Percentiles rank a stretch among this genome's conserved stretches.
These are phyloP conservation scores for Tuberolachnus salignus DNA, from an alignment of 2,888 invertebrate genomes.

Conservation along the genomic window DNA sequence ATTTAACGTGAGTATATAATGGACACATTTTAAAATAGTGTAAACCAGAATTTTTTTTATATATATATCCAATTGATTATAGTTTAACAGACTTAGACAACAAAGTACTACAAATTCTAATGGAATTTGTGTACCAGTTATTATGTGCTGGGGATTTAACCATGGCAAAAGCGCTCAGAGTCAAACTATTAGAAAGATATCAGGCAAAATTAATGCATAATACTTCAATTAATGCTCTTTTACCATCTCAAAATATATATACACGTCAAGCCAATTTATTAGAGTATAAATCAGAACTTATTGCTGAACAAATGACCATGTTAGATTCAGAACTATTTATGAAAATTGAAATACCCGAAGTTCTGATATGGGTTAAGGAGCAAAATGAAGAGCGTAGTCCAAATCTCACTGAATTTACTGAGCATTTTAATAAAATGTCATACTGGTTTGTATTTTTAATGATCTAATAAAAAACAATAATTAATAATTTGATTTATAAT, in stretches of 20 bases:
- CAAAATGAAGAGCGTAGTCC: constrained; percentile 97
- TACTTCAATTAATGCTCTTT: constrained; percentile 62
- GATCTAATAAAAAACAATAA: not conserved
- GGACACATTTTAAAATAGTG: not conserved
- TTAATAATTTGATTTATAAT: not conserved
- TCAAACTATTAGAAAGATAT: constrained; percentile 89
- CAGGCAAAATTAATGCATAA: constrained; percentile 67
- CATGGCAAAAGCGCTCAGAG: constrained; percentile 86
- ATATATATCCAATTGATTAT: constrained; percentile 60
- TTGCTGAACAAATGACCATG: constrained; percentile 98
- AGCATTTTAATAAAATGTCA: constrained; percentile 99
- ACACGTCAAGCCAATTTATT: constrained; percentile 72
- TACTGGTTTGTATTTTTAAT: constrained; percentile 73
- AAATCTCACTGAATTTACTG: constrained; percentile 94
- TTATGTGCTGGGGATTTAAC: constrained; percentile 90
- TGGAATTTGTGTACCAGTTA: constrained; percentile 92
- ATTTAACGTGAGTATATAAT: constrained; percentile 81
- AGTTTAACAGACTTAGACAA: constrained; percentile 86
- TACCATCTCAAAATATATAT: constrained; percentile 67
- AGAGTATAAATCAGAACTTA: constrained; percentile 91
- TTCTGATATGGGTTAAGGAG: constrained; percentile 95
- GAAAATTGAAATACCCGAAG: constrained; percentile 96
- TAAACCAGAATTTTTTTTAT: constrained; percentile 10
- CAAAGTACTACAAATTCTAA: constrained; percentile 78
- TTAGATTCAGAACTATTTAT: constrained; percentile 94